A percentile compares a stretch with the other conserved stretches of the same genome.
These are phyloP conservation scores for Uloborus plumipes DNA, from an alignment of 2,888 invertebrate genomes.

Conservation along the genomic window DNA sequence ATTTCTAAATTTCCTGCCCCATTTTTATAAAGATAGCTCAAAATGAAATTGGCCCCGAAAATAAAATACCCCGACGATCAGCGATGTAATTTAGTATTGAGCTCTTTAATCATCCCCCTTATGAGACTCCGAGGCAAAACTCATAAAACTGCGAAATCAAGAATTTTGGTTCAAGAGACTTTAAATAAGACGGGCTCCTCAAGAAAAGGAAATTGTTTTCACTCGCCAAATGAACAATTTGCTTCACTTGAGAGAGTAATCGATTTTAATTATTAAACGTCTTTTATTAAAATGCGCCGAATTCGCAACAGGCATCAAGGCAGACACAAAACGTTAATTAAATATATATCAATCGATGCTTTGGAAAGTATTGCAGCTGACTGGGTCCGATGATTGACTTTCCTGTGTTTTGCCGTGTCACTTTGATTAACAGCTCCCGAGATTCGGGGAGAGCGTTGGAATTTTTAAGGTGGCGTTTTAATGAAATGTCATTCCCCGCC, in stretches of 20 bases:
- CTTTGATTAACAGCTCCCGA: conserved; percentile 47
- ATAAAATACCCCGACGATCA: no score
- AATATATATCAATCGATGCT: conserved; percentile 53
- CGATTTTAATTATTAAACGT: conserved; percentile 59
- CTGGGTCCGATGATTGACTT: conserved; percentile 48
- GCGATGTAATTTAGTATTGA: no score
- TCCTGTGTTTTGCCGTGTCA: conserved; percentile 50
- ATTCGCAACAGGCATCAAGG: conserved; percentile 42
- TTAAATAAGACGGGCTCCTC: neutral
- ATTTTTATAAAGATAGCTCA: no score
- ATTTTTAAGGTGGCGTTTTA: conserved; percentile 61
- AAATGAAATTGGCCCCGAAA: no score
- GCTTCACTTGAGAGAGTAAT: conserved; percentile 33
- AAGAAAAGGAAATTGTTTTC: conserved; percentile 34
- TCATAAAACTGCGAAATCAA: no score
- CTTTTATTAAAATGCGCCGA: conserved; percentile 48
- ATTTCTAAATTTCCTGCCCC: no score
- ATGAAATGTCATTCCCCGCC: conserved; percentile 52
- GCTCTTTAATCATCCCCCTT: no score
- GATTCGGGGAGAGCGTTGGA: conserved; percentile 17
- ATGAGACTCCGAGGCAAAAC: no score
- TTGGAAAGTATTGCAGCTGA: conserved; percentile 24
- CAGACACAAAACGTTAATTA: conserved; percentile 56
- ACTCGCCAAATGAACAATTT: conserved; percentile 1
- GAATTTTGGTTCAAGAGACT: no score